Percentiles rank a stretch among this genome's conserved stretches.
phyloP scores from a whole-genome alignment of 2,113 vertebrate genomes.

The Mobula hypostoma region DNA sequence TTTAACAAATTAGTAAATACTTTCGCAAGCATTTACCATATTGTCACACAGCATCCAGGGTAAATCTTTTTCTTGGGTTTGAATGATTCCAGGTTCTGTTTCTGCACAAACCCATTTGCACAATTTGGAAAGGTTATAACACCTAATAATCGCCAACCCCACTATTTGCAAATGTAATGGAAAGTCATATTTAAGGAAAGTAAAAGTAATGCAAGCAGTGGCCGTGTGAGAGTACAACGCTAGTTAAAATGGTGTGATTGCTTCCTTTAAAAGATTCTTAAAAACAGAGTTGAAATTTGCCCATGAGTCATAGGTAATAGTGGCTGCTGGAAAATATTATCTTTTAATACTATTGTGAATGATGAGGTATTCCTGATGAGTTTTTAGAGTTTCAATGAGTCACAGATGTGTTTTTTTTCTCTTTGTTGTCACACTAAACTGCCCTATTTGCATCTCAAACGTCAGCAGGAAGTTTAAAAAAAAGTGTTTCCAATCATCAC shows the following conservation, averaged over 20 bases:
- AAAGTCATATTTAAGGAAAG: not conserved
- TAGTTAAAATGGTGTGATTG: not conserved
- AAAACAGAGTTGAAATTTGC: not conserved
- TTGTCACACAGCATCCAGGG: not conserved
- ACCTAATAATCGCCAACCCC: not conserved
- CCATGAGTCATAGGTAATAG: constrained; percentile 33
- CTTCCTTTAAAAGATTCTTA: not conserved
- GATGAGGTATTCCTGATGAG: constrained; percentile 2
- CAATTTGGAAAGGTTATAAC: not conserved
- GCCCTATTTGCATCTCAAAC: not conserved
- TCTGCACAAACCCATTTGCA: not conserved
- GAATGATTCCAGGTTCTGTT: constrained; percentile 10
- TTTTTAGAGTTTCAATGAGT: constrained; percentile 34
- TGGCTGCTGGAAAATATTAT: constrained; percentile 35
- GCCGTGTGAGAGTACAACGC: not conserved
- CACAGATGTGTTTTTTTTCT: constrained; percentile 30
- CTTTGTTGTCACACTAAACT: constrained; percentile 28
- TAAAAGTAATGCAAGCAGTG: not conserved
- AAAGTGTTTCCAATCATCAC: constrained; percentile 30
- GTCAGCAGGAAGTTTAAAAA: constrained; percentile 31
- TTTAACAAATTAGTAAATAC: constrained; percentile 12
- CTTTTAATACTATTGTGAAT: constrained; percentile 35
- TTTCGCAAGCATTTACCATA: not conserved
- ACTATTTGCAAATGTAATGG: not conserved
- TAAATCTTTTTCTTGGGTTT: not conserved